Base-by-base conservation (phyloP, 2,113 vertebrate genomes). In the Xenopus laevis region DNA sequence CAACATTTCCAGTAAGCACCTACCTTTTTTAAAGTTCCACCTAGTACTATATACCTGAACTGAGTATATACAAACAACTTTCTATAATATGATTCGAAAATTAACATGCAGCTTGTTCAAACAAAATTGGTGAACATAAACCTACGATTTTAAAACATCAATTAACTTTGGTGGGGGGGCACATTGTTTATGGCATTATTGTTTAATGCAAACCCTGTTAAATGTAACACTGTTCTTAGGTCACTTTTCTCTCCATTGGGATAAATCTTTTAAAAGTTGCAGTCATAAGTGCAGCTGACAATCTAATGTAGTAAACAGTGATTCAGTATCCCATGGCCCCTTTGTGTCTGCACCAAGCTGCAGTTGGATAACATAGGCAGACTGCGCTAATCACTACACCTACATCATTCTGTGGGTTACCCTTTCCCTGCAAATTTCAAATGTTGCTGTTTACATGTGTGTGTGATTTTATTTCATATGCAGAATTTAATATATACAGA, bases 401-500 rank as follows among this genome's bases (percentile, higher is more conserved):
- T 16, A n/a, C 7, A 13, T 3, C 17, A 55, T 55, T 16, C 17
- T 55, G 7, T n/a, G 17, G 53, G 53, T n/a, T 55, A 9, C 17
- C 10, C 58, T 12, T 23, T 60, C 58, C 58, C 58, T 60, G 20
- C 21, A 60, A 60, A 23, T 10, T 60, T 23, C 9, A n/a, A 23
- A 68, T 70, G 50, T 70, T 47, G 50, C 40, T 77, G 74, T 77
- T 77, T 77, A 77, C 74, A 77, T 64, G 30, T 63, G 20, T 74
- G 40, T 52, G 33, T 30, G 59, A 17, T 67, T 50, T 60, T 70
- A 44, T 67, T 76, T 76, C 69, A 27, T 69, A 17, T 53, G 64
- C 67, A 77, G 33, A 77, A 55, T 77, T 70, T 77, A 77, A 77
- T 77, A 77, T 77, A 77, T 77, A 70, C 58, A 75, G 60, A 69